Conservation (phyloP, 2,113 vertebrate genomes). For the Salminus brasiliensis region DNA sequence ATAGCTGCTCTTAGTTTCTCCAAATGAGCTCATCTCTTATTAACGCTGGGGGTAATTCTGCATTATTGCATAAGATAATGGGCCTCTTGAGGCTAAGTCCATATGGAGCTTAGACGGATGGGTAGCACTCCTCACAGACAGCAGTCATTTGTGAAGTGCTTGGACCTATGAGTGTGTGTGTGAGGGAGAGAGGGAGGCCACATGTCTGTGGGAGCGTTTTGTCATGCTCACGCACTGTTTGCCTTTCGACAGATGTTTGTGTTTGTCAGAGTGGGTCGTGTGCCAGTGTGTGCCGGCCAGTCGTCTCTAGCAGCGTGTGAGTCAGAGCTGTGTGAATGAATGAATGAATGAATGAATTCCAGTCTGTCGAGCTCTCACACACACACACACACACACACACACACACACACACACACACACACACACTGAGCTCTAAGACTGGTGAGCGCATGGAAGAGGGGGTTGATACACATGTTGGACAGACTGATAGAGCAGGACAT, state of each 20-base stretch:
- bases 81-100: neutral
- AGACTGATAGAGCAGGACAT: neutral
- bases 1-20: neutral
- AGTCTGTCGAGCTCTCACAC: neutral
- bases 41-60: neutral
- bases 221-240: neutral
- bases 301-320: neutral
- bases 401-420: too few species aligned
- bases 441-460: neutral
- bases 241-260: slow-evolving; percentile 5
- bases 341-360: neutral
- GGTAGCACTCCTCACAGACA: neutral
- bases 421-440: neutral
- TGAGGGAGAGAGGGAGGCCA: neutral
- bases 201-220: neutral
- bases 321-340: slow-evolving; percentile 8
- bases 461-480: neutral
- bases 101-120: neutral
- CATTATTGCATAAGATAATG: neutral
- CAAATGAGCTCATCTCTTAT: neutral
- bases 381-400: neutral
- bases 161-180: neutral
- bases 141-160: neutral
- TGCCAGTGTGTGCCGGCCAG: neutral
- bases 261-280: neutral